These are phyloP conservation scores for Buathra laborator DNA, from an alignment of 2,888 invertebrate genomes.

Conservation along the genomic window DNA sequence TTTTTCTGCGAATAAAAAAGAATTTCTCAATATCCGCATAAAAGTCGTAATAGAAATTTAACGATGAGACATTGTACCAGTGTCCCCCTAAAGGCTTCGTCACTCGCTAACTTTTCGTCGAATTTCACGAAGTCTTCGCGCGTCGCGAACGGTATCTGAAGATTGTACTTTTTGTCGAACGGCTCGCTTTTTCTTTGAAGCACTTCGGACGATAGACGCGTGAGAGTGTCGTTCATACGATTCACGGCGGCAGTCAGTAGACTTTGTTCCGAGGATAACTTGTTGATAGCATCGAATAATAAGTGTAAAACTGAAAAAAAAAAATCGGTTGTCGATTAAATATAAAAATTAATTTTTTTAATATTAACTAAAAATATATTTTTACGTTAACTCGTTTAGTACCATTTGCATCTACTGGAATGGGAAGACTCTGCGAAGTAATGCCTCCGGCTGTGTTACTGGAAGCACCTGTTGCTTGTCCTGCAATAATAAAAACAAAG, in stretches of 20 bases:
- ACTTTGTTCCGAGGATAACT: constrained; percentile 38
- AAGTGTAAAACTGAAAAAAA: constrained; percentile 22
- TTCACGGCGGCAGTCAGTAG: constrained; percentile 28
- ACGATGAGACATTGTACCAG: not conserved
- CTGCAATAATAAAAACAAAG: not conserved
- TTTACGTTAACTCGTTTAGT: too few relatives aligned
- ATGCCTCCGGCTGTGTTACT: not conserved
- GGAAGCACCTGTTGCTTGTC: not conserved
- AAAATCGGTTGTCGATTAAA: not conserved
- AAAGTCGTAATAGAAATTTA: not conserved
- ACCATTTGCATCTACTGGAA: constrained; percentile 13
- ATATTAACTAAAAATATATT: too few relatives aligned
- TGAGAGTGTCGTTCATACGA: constrained; percentile 31
- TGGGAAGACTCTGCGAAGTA: not conserved
- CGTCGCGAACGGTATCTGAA: constrained; percentile 33
- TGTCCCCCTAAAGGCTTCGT: constrained; percentile 22
- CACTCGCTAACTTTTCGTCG: constrained; percentile 13
- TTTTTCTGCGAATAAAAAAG: constrained; percentile 21
- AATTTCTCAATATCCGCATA: not conserved
- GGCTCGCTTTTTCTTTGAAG: constrained; percentile 22
- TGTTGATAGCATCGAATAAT: constrained; percentile 38
- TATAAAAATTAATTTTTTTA: too few relatives aligned
- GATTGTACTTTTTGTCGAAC: constrained; percentile 50
- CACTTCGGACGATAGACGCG: constrained; percentile 6
- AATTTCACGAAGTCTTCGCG: constrained; percentile 40